These are phyloP conservation scores for Corbicula japonica DNA, from an alignment of 2,888 invertebrate genomes.

Conservation along the genomic window DNA sequence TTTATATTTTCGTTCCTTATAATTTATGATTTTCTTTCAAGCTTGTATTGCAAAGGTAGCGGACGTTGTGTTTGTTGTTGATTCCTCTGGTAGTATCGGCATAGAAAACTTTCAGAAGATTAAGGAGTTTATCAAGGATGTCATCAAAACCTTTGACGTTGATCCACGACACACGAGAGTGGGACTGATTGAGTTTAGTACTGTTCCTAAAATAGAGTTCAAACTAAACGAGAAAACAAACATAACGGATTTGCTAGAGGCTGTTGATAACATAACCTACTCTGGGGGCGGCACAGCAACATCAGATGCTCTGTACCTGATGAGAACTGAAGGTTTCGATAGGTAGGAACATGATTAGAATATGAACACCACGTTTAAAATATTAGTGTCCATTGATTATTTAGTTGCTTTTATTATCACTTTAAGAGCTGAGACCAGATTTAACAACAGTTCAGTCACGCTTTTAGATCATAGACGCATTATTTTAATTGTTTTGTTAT, in stretches of 20 bases:
- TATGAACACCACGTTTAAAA: too few relatives aligned
- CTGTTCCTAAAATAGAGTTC: slow-evolving; percentile 63
- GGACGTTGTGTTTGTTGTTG: slow-evolving; percentile 60
- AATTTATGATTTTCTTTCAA: too few relatives aligned
- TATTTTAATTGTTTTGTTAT: too few relatives aligned
- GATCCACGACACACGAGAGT: slow-evolving; percentile 47
- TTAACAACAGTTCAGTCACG: too few relatives aligned
- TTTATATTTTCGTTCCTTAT: too few relatives aligned
- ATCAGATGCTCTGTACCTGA: slow-evolving; percentile 71
- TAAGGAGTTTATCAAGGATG: slow-evolving; percentile 53
- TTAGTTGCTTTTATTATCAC: too few relatives aligned
- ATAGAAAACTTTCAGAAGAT: slow-evolving; percentile 46
- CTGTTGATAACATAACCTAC: slow-evolving; percentile 60
- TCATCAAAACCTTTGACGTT: slow-evolving; percentile 54
- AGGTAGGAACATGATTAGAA: too few relatives aligned
- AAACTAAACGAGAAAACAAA: slow-evolving; percentile 65
- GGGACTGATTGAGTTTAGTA: slow-evolving; percentile 68
- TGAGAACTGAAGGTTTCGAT: slow-evolving; percentile 64
- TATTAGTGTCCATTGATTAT: too few relatives aligned
- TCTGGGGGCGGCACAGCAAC: slow-evolving; percentile 74
- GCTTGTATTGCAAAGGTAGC: slow-evolving; percentile 59
- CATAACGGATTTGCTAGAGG: slow-evolving; percentile 62
- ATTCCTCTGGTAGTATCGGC: slow-evolving; percentile 63
- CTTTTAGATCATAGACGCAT: too few relatives aligned
- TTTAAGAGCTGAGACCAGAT: too few relatives aligned